These are phyloP conservation scores for Augochlora pura DNA, from an alignment of 1,140 invertebrate genomes.

Conservation along the genomic window DNA sequence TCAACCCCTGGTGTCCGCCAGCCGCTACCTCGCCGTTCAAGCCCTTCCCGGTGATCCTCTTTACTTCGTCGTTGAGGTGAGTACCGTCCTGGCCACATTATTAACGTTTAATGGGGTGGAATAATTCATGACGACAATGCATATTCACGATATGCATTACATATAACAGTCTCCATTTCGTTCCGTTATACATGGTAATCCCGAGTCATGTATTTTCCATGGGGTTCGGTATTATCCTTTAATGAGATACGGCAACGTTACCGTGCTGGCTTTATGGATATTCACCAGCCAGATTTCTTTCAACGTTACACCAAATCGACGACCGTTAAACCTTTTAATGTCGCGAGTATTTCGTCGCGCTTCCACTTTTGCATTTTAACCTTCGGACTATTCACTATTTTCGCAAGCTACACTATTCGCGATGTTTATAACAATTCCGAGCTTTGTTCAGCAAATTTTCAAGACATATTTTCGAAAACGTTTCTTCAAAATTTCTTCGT, in stretches of 20 bases:
- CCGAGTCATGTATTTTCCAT: constrained; percentile 22
- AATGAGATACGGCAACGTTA: constrained; percentile 11
- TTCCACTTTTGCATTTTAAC: too few relatives aligned
- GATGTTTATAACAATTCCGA: too few relatives aligned
- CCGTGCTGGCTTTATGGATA: background rate
- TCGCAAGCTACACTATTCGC: too few relatives aligned
- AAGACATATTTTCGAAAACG: too few relatives aligned
- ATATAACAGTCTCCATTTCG: constrained; percentile 25
- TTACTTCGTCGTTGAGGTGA: constrained; percentile 84
- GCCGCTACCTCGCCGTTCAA: constrained; percentile 83
- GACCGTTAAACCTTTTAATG: too few relatives aligned
- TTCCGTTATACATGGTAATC: constrained; percentile 29
- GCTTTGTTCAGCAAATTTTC: too few relatives aligned
- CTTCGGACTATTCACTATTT: too few relatives aligned
- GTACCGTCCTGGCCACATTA: constrained; percentile 35
- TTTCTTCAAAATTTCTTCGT: too few relatives aligned
- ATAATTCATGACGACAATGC: constrained; percentile 43
- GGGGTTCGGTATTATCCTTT: constrained; percentile 6
- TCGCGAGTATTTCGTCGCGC: too few relatives aligned
- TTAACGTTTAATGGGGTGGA: background rate
- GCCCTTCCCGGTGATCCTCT: constrained; percentile 83
- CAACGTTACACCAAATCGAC: too few relatives aligned
- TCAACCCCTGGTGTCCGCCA: constrained; percentile 82
- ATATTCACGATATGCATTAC: constrained; percentile 8
- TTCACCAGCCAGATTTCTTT: background rate